Evolutionary conservation across 2,797 vertebrate species (phyloP).

Genomic region (Cheracebus regulus): DNA sequence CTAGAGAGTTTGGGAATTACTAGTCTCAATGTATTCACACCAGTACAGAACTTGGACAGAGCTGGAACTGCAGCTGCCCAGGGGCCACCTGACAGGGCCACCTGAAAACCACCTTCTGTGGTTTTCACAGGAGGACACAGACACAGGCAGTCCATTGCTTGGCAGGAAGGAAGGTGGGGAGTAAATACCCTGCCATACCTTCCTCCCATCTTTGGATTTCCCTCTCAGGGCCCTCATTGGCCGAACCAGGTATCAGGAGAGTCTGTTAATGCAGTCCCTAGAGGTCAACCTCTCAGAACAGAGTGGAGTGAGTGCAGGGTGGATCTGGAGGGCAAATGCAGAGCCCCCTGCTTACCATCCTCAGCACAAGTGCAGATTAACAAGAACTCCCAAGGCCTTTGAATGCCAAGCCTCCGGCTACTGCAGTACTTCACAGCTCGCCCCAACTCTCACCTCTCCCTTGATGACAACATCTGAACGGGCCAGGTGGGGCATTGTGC

Average conservation of each 20-base stretch:
- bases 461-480: not conserved
- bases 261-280: not conserved
- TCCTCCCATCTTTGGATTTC: not conserved
- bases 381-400: not conserved
- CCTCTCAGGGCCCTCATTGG: not conserved
- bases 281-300: not conserved
- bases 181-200: not conserved
- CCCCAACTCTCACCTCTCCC: constrained; percentile 1
- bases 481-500: constrained; percentile 45
- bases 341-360: not conserved
- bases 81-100: not conserved
- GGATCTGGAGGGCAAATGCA: not conserved
- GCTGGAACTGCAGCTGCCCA: not conserved
- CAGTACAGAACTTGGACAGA: not conserved
- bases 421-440: not conserved
- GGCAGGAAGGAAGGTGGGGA: not conserved
- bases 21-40: not conserved
- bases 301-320: not conserved
- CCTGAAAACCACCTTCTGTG: not conserved
- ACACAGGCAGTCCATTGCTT: not conserved
- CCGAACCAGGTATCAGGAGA: not conserved
- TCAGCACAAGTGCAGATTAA: not conserved
- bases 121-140: not conserved
- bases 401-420: constrained; percentile 9
- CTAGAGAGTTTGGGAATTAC: not conserved